Evolutionary conservation across 2,113 vertebrate genomes (phyloP).

Genomic region (Erpornis zantholeuca): DNA sequence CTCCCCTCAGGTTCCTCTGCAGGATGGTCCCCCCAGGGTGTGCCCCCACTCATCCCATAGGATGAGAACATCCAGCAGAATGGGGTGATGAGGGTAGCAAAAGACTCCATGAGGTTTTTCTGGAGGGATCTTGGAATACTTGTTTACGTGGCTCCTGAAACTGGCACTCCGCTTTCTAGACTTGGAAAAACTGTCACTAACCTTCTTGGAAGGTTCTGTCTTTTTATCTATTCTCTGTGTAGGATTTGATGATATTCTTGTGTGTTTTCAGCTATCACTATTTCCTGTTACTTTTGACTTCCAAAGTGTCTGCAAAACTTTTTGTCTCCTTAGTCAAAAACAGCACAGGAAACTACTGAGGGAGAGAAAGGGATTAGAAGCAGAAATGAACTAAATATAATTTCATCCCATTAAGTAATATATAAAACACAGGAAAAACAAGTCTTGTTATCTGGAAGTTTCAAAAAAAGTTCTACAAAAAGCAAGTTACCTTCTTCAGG

Average conservation of each 20-base stretch:
- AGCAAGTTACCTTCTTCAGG: not conserved
- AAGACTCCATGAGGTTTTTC: not conserved
- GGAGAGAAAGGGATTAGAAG: not conserved
- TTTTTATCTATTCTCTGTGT: not conserved
- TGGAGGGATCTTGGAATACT: not conserved
- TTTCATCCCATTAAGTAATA: not conserved
- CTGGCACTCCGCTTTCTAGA: not conserved
- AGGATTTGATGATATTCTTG: not conserved
- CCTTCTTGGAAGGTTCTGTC: not conserved
- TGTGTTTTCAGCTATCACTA: not conserved
- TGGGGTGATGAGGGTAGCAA: not conserved
- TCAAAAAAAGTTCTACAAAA: not conserved
- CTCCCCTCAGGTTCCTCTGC: not conserved
- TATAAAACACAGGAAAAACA: not conserved
- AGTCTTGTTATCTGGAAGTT: not conserved
- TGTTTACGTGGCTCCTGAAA: not conserved
- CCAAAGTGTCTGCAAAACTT: not conserved
- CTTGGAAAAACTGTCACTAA: not conserved
- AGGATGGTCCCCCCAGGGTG: accelerated
- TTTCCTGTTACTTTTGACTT: not conserved
- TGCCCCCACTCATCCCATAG: not conserved
- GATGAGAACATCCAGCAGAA: not conserved
- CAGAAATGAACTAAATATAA: not conserved
- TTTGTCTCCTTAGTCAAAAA: not conserved
- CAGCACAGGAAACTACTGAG: not conserved